Percentiles rank a stretch among this genome's conserved stretches.
phyloP scores from a whole-genome alignment of 2,797 vertebrate genomes.

The Menidia menidia region DNA sequence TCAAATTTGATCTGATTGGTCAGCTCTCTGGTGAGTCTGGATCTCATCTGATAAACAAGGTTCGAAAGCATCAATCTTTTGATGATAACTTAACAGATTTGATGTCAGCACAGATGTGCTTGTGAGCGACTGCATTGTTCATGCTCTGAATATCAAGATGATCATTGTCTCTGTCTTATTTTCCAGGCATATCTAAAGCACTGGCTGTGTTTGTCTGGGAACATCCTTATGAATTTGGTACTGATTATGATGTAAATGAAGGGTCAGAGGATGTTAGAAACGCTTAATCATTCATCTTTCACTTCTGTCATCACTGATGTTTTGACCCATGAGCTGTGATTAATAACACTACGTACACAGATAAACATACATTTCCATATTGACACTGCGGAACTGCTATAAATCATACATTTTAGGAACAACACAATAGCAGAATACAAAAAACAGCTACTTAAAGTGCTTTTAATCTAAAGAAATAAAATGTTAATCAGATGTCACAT shows the following conservation, averaged over 20 bases:
- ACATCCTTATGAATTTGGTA: constrained; percentile 17
- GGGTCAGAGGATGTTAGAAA: constrained; percentile 2
- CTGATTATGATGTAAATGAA: constrained; percentile 10
- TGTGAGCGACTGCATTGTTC: constrained; percentile 27
- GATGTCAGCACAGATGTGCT: constrained; percentile 15
- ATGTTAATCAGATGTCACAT: not conserved
- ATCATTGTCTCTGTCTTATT: constrained; percentile 28
- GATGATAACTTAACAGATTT: not conserved
- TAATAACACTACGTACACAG: constrained; percentile 4
- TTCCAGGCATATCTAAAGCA: constrained; percentile 25
- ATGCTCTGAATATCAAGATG: constrained; percentile 50
- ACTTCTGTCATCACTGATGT: not conserved
- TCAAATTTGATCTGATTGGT: constrained; percentile 19
- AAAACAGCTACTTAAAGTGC: not conserved
- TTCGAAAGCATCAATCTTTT: constrained; percentile 29
- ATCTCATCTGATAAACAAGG: not conserved
- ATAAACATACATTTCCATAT: constrained; percentile 9
- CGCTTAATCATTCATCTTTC: constrained; percentile 2
- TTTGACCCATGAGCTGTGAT: not conserved
- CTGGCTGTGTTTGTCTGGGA: constrained; percentile 8
- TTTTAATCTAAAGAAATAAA: not conserved
- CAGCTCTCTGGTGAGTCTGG: constrained; percentile 7
- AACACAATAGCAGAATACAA: not conserved
- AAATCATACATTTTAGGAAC: constrained; percentile 6
- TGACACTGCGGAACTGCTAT: not conserved